These are phyloP conservation scores for Paralvinella palmiformis DNA, from an alignment of 1,140 invertebrate genomes.

Conservation along the genomic window DNA sequence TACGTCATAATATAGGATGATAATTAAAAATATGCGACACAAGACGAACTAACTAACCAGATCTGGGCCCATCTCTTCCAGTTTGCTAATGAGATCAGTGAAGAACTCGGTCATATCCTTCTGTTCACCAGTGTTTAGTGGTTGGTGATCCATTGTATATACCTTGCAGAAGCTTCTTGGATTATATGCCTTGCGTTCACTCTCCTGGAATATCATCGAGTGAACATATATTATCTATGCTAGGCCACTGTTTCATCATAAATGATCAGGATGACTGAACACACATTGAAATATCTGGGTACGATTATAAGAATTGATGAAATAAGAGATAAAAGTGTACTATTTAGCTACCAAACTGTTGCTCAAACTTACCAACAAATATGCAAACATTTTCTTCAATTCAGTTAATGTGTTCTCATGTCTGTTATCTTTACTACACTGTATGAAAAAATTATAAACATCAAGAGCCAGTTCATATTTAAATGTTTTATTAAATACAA, in stretches of 20 bases:
- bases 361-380: constrained; percentile 64
- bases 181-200: constrained; percentile 90
- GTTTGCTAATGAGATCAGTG: constrained; percentile 88
- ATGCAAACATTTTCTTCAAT: constrained; percentile 91
- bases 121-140: constrained; percentile 90
- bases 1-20: no score
- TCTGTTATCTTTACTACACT: constrained; percentile 62
- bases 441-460: no score
- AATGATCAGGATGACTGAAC: neutral
- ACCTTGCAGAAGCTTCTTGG: constrained; percentile 91
- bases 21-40: no score
- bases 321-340: no score
- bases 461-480: no score
- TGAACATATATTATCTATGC: neutral
- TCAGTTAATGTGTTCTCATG: constrained; percentile 78
- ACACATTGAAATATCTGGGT: no score
- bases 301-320: no score
- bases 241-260: neutral
- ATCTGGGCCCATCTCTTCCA: constrained; percentile 91
- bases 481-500: no score
- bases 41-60: no score
- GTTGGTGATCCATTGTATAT: constrained; percentile 89
- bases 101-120: constrained; percentile 99
- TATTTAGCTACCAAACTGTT: no score
- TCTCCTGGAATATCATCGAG: constrained; percentile 72